Base-by-base conservation (phyloP, 2,797 vertebrate species). In the Cyprinodon diabolis region DNA sequence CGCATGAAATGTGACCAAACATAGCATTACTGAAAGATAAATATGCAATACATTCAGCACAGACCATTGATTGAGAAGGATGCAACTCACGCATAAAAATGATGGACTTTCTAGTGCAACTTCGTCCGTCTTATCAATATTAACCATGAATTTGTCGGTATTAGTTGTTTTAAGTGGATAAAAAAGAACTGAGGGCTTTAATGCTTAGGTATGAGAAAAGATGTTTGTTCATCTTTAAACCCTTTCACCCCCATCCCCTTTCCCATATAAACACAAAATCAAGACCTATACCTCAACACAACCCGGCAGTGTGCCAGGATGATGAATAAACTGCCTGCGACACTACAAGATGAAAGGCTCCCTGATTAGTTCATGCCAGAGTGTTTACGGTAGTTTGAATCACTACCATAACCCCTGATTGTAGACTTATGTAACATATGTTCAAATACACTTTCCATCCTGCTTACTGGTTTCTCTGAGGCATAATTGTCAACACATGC, bases 361-460 rank as follows among this genome's bases (percentile, higher is more conserved):
- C 58, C 82, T 92, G 91, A 90, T 88, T 89, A 88, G 84, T 84
- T 72, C 78, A 60, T 85, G 81, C 84, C 81, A 90, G 86, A 86
- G 71, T 91, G 87, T 92, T 94, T 86, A 87, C 86, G 81, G 75
- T 87, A 85, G 66, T 83, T 84, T 90, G 83, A 93, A 93, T 89
- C 85, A 87, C 87, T 86, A 81, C 85, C 89, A 90, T 86, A 84
- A 81, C 69, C 82, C n/a, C 82, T 86, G 88, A 89, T 90, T 91
- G 90, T 88, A 71, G 75, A 86, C 79, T 91, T 92, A 86, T 87
- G 84, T 85, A 93, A 92, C 54, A 79, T 68, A 84, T 79, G 78
- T 83, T 91, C 82, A 86, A 85, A 86, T 81, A 62, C 81, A 80
- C 75, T 82, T 90, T 90, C 77, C 74, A 78, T 85, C 77, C 84